These are phyloP conservation scores for Daubentonia madagascariensis DNA, from an alignment of 2,113 vertebrate species.

Conservation along the genomic window DNA sequence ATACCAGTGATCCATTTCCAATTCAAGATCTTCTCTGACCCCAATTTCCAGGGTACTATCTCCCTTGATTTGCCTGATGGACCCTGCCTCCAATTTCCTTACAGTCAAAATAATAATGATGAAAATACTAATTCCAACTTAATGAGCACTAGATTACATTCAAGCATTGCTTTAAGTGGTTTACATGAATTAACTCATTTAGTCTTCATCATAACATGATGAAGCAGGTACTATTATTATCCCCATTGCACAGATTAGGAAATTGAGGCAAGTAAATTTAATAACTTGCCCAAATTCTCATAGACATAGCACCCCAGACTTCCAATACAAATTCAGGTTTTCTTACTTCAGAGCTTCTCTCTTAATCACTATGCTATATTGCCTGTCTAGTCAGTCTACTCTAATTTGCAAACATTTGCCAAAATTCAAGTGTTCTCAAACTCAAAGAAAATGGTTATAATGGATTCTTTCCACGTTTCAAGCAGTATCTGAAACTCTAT, in stretches of 20 bases:
- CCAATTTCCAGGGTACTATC: not conserved
- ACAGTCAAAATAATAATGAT: slow-evolving; percentile 3
- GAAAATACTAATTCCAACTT: not conserved
- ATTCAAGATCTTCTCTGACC: not conserved
- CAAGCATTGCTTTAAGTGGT: not conserved
- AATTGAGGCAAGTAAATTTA: not conserved
- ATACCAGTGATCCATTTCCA: not conserved
- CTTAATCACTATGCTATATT: not conserved
- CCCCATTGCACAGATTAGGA: not conserved
- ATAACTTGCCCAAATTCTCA: not conserved
- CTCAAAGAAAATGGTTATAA: not conserved
- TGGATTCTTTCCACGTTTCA: not conserved
- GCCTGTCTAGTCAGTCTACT: not conserved
- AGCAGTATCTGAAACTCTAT: not conserved
- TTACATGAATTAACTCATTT: not conserved
- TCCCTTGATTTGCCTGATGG: not conserved
- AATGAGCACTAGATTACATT: not conserved
- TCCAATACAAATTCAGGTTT: not conserved
- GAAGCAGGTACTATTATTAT: not conserved
- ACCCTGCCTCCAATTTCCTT: not conserved
- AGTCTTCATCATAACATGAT: not conserved
- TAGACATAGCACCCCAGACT: not conserved
- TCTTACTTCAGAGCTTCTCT: not conserved
- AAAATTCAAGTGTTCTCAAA: not conserved
- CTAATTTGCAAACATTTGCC: slow-evolving; percentile 10